Evolutionary conservation across 2,113 vertebrate species (phyloP).

Genomic region (Bubalus kerabau): DNA sequence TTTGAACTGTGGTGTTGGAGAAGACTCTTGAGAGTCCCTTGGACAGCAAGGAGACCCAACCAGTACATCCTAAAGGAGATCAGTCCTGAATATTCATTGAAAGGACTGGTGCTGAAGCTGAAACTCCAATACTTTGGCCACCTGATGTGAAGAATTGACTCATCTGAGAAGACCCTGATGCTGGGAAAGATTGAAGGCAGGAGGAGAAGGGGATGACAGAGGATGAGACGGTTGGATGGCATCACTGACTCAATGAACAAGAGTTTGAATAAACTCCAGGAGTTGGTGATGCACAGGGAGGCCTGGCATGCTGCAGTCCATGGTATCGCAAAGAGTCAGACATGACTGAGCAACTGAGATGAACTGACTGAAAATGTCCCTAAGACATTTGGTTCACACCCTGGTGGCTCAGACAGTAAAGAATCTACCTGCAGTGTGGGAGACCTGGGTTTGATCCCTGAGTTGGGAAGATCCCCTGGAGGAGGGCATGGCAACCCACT

Average conservation of each 20-base stretch:
- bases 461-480: not conserved
- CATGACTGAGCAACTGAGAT: not conserved
- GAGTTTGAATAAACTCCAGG: not conserved
- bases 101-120: not conserved
- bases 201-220: not conserved
- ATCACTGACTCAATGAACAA: not conserved
- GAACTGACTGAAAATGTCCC: not conserved
- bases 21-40: not conserved
- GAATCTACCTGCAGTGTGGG: not conserved
- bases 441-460: not conserved
- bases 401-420: not conserved
- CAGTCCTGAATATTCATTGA: not conserved
- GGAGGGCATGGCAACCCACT: not conserved
- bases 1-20: not conserved
- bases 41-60: not conserved
- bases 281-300: not conserved
- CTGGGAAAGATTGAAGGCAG: not conserved
- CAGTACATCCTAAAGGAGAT: not conserved
- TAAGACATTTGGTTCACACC: not conserved
- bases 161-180: not conserved
- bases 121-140: not conserved
- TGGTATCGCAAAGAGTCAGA: not conserved
- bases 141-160: not conserved
- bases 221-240: not conserved
- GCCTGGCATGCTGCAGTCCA: not conserved